These are phyloP conservation scores for Gymnocypris eckloni DNA, from an alignment of 2,797 vertebrate genomes.

Conservation along the genomic window DNA sequence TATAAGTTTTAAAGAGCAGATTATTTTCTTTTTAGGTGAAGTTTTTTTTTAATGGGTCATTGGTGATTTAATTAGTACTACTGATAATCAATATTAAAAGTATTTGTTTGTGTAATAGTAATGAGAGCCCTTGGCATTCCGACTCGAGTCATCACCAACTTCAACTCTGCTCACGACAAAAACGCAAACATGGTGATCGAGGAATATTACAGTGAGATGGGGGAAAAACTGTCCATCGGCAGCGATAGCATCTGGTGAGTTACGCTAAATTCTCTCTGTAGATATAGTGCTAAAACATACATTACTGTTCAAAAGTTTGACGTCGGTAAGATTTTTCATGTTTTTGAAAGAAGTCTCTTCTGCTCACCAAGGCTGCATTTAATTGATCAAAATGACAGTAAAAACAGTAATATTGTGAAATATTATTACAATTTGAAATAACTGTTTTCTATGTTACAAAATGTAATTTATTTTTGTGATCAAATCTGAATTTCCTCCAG, in stretches of 20 bases:
- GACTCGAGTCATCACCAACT: constrained; percentile 86
- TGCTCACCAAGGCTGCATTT: neutral
- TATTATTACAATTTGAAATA: neutral
- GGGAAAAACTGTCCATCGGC: constrained; percentile 76
- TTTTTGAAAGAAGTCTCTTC: neutral
- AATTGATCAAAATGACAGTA: neutral
- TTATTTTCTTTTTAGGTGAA: neutral
- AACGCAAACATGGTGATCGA: constrained; percentile 86
- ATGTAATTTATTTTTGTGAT: neutral
- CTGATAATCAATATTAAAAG: neutral
- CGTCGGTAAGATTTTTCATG: neutral
- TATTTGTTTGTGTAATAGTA: constrained; percentile 70
- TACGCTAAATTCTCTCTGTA: neutral
- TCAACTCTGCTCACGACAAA: constrained; percentile 88
- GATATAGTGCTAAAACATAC: no score
- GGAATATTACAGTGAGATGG: constrained; percentile 80
- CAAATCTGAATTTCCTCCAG: neutral
- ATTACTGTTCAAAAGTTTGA: neutral
- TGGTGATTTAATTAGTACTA: neutral
- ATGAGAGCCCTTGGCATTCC: constrained; percentile 89
- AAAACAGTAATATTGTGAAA: neutral
- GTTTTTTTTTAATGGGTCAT: neutral
- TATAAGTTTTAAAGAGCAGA: neutral
- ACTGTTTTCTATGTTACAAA: neutral
- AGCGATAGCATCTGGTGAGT: constrained; percentile 86